Base-by-base conservation (phyloP, 92 coral and sea anemone species). In the Heliopora coerulea region DNA sequence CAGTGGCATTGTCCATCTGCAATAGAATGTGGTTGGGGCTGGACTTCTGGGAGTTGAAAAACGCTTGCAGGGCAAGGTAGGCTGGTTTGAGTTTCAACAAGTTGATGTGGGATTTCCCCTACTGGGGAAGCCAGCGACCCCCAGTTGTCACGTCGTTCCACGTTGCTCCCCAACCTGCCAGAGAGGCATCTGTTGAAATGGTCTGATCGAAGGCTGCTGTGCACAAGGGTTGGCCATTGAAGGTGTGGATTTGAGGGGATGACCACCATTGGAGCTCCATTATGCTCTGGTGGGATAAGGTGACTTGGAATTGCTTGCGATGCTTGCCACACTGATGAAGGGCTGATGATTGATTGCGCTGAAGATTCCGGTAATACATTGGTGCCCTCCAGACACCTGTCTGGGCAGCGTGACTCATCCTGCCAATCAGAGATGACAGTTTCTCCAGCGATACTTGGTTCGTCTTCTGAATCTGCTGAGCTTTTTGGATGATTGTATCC, bases 331-430 rank as follows among this genome's bases (percentile, higher is more conserved):
- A 37, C 5, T 37, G 42, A 48, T 49, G 37, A 18, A 56, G 25
- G 1, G 54, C 34, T 18, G 28, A 26, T 58, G 60, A 58, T 19
- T 25, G 79, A 52, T 26, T 33, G 30, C 66, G 65, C 40, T 74
- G 81, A 30, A 81, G 49, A 24, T 40, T 48, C 49, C 81, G 54
- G 59, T 81, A 64, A 35, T 74, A 59, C 3, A 74, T 29, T 0
- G 77, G 85, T 29, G 81, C 81, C 4, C 23, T 14, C 81, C 82
- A 82, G 46, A 61, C 40, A 0, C 75, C 85, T 20, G 67, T 74
- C 37, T 42, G 62, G 2, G 81, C 75, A 0, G 85, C 85, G 39
- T 82, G 85, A 66, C 66, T 72, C 85, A 81, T 81, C 29, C 80
- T n/a, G n/a, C n/a, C n/a, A n/a, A n/a, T n/a, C n/a, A n/a, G n/a